Conservation (phyloP, 2,888 invertebrate species). For the Noctua pronuba region DNA sequence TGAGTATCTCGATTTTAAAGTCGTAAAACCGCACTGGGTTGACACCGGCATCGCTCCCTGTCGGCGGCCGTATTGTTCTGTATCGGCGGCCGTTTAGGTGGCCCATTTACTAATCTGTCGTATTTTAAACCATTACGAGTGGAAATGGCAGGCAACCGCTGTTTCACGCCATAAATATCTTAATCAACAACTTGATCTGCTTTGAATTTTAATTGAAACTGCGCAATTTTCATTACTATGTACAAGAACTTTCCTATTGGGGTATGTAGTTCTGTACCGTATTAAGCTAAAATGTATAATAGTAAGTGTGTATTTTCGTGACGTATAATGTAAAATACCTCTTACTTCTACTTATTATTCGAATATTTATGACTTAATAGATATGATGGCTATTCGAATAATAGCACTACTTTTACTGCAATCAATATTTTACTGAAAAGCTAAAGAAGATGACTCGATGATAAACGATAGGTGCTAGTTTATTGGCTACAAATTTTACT, state of each 20-base stretch:
- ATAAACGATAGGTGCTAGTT: neutral
- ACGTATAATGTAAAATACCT: neutral
- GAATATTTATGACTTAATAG: neutral
- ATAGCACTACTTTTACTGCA: neutral
- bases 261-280: neutral
- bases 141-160: slow-evolving; percentile 16
- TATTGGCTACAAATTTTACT: neutral
- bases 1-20: slow-evolving; percentile 6
- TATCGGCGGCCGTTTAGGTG: slow-evolving; percentile 30
- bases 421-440: neutral
- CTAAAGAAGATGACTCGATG: neutral
- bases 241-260: slow-evolving; percentile 10
- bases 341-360: neutral
- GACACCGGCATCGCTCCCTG: neutral
- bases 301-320: neutral
- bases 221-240: slow-evolving; percentile 10
- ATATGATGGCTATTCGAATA: neutral
- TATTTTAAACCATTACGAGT: slow-evolving; percentile 38
- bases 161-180: slow-evolving; percentile 33
- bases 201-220: slow-evolving; percentile 7
- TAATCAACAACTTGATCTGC: slow-evolving; percentile 2
- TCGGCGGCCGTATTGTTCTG: slow-evolving; percentile 27
- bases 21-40: slow-evolving; percentile 16
- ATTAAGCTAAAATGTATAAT: neutral
- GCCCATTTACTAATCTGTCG: slow-evolving; percentile 34